Base-by-base conservation (phyloP, 1,140 invertebrate genomes). In the Lepidurus apus region DNA sequence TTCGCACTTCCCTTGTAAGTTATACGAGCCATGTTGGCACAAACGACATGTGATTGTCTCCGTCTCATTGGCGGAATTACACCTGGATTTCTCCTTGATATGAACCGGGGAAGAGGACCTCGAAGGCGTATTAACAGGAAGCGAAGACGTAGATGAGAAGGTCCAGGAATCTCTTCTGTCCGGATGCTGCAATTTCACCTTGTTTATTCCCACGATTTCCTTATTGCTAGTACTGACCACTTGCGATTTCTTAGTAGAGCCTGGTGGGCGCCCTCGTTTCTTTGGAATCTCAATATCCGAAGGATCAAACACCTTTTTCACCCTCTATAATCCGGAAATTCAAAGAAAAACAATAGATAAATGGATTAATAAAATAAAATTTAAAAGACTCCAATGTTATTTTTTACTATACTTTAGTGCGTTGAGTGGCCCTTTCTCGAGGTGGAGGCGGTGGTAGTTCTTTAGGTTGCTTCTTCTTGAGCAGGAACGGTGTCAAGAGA, bases 241-340 rank as follows among this genome's bases (percentile, higher is more conserved):
- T 74, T 79, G 65, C 45, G 42, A 53, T 42, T 79, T 79, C 78
- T 76, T 80, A 79, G 74, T 80, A 24, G 79, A 75, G 45, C 80
- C 79, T 45, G 80, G 53, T 44, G 90, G 89, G 42, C 90, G 87
- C 17, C 91, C 90, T 77, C 91, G 85, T 84, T 89, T 89, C 83
- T 88, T 83, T 7, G 91, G 90, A 7, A 92, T 84, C 85, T 91
- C 89, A 81, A 90, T 91, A 80, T 93, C 91, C 4, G 91, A 92
- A n/a, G 91, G 91, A 84, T 93, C 91, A 83, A 92, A 92, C 1
- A 93, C 91, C 34, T 91, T 91, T 82, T 91, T 92, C 8, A 91
- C 91, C 85, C 87, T 83, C 86, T 87, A 80, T 77, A 84, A 84
- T 74, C 79, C 73, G 78, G 74, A 81, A 81, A 73, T 80, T 34